Evolutionary conservation across 2,888 invertebrate species (phyloP), one percentile per base, ranked within the genome.

Genomic region (Noctua pronuba): DNA sequence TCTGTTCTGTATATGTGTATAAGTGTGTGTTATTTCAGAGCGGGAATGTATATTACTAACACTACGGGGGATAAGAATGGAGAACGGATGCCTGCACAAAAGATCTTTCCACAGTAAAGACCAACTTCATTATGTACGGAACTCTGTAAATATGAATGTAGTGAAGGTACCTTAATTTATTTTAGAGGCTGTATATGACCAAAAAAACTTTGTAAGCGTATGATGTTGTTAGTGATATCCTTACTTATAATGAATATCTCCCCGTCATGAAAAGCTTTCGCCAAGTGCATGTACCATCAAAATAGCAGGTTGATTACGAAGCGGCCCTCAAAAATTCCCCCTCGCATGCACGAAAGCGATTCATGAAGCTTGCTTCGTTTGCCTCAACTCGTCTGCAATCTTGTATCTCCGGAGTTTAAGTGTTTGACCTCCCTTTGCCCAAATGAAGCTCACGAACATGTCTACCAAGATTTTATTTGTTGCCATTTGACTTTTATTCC

Each of bases 351-450:
- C 92, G 92, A 93, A 93, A 94, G 92, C 92, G 93, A 94, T 95
- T 95, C 94, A 95, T 93, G 93, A 94, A 93, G 91, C 94, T 94
- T 93, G 95, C 94, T 95, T 95, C 94, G 94, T 95, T 95, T 95
- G 94, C 94, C 90, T 92, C 93, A 93, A 95, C 94, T 95, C 94
- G 93, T 93, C 93, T 94, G 94, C 94, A 95, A 95, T 95, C 95
- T 95, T 94, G 95, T 95, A 95, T 95, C 95, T 95, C 94, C 94
- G 92, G 93, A 94, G 93, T 95, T 94, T 95, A 95, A 95, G 95
- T 95, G 95, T 95, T 95, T 95, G 94, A 94, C 94, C 94, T 94
- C 94, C 94, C 95, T 94, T 94, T 93, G 94, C 94, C 95, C 94
- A 95, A 95, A 95, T 95, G 95, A 95, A 95, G 93, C 94, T 93